Evolutionary conservation across 2,113 vertebrate species (phyloP).

Genomic region (Ptychochromis oligacanthus): DNA sequence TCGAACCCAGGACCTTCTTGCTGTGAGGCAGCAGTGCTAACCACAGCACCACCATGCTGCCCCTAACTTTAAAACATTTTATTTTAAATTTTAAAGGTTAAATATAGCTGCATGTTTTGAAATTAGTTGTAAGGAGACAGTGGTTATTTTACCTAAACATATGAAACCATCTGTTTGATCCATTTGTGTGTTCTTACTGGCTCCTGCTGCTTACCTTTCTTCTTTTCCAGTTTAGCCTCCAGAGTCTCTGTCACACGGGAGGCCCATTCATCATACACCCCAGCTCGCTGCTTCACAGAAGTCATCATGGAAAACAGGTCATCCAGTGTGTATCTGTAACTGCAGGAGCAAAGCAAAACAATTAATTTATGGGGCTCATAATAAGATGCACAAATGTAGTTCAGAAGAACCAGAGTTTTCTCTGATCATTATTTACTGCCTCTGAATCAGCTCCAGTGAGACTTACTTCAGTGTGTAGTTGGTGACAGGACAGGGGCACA

Average conservation of each 20-base stretch:
- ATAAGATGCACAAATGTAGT: background rate
- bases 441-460: background rate
- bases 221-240: conserved; percentile 90
- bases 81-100: background rate
- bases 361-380: background rate
- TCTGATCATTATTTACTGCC: no score
- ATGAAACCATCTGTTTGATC: background rate
- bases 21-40: no score
- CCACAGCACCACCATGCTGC: no score
- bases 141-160: background rate
- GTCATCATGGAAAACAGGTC: conserved; percentile 94
- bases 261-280: conserved; percentile 93
- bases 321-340: conserved; percentile 91
- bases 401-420: background rate
- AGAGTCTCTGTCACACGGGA: conserved; percentile 85
- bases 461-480: conserved; percentile 92
- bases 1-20: no score
- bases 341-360: conserved; percentile 53
- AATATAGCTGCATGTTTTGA: background rate
- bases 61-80: background rate
- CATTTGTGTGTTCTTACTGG: background rate
- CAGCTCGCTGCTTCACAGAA: conserved; percentile 86
- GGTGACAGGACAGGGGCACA: conserved; percentile 88
- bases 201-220: conserved; percentile 83
- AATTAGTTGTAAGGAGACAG: background rate